Percentiles rank a stretch among this genome's conserved stretches.
Evolutionary conservation across 1,140 invertebrate genomes (phyloP).

Genomic region (Pachypeltis micranthus): DNA sequence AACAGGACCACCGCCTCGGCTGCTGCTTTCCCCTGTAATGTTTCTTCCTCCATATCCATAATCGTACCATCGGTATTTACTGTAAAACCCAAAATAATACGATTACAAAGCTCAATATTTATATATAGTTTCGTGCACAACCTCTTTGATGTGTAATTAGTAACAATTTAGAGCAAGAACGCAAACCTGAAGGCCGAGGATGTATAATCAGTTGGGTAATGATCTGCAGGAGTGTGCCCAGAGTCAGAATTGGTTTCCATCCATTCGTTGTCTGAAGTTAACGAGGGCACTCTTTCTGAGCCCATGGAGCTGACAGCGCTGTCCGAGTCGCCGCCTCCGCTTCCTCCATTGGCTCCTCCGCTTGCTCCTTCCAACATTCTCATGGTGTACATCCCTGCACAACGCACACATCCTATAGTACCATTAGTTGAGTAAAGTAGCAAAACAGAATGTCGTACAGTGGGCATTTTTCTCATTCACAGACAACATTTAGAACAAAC

Average conservation of each 20-base stretch:
- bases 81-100: conserved; percentile 27
- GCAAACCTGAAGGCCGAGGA: conserved; percentile 12
- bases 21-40: conserved; percentile 31
- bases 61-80: conserved; percentile 62
- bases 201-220: conserved; percentile 35
- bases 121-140: too few relatives aligned
- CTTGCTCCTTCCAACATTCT: conserved; percentile 56
- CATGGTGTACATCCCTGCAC: conserved; percentile 73
- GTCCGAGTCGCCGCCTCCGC: conserved; percentile 58
- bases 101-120: conserved; percentile 18
- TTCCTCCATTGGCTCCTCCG: conserved; percentile 28
- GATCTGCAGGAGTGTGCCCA: conserved; percentile 48
- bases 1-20: conserved; percentile 39
- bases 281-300: conserved; percentile 71
- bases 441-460: too few relatives aligned
- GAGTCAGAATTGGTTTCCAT: conserved; percentile 75
- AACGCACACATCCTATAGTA: too few relatives aligned
- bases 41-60: conserved; percentile 47
- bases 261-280: conserved; percentile 80
- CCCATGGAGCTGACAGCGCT: conserved; percentile 85
- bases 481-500: too few relatives aligned
- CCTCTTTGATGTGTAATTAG: too few relatives aligned
- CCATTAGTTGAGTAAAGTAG: too few relatives aligned
- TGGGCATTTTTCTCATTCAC: too few relatives aligned
- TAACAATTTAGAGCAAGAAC: too few relatives aligned